A percentile compares a stretch with the other conserved stretches of the same genome.
These are phyloP conservation scores for Microcebus lehilahytsara DNA, from an alignment of 2,113 vertebrate genomes.

Conservation along the genomic window DNA sequence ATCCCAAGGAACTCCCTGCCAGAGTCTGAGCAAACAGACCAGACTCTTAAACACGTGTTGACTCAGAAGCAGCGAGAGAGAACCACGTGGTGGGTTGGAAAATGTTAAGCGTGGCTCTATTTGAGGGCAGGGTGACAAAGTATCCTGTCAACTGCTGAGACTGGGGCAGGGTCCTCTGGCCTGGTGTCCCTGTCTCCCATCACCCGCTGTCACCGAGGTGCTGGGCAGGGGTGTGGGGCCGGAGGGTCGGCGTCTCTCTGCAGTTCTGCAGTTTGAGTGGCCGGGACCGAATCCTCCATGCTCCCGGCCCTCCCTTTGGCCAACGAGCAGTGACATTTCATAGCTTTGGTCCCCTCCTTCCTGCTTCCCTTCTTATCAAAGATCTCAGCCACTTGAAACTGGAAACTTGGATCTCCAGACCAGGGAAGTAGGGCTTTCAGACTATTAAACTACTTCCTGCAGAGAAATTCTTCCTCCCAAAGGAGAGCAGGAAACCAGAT, in stretches of 20 bases:
- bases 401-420: conserved; percentile 49
- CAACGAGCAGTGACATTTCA: neutral
- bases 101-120: neutral
- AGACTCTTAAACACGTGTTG: neutral
- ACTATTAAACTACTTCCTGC: conserved; percentile 72
- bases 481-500: conserved; percentile 74
- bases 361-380: neutral
- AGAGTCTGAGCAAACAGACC: neutral
- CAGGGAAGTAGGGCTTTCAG: conserved; percentile 61
- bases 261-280: fast-evolving
- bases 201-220: neutral
- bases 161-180: neutral
- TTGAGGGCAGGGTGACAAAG: neutral
- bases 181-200: neutral
- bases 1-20: neutral
- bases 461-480: conserved; percentile 71
- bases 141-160: neutral
- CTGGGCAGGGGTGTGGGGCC: neutral
- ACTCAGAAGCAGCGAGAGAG: neutral
- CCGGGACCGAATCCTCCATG: neutral
- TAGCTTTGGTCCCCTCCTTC: neutral
- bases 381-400: conserved; percentile 51
- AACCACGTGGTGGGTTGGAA: neutral
- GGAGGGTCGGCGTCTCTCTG: neutral
- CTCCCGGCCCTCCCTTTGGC: neutral